These are phyloP conservation scores for Ageneiosus marmoratus DNA, from an alignment of 2,113 vertebrate species.

Conservation along the genomic window DNA sequence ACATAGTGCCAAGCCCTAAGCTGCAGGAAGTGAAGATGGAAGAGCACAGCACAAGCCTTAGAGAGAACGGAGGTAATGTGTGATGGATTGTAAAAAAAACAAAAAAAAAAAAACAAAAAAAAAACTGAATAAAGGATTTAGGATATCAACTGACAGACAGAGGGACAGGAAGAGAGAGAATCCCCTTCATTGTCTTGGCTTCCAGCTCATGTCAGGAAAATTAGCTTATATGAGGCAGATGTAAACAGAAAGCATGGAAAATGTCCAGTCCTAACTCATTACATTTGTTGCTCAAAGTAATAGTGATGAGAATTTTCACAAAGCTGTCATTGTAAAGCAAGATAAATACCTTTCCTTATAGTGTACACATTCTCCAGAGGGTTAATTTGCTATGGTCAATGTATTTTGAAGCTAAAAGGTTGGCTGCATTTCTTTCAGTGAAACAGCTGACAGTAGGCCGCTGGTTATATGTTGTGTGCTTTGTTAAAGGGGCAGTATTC, in stretches of 20 bases:
- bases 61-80: slow-evolving; percentile 6
- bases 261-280: slow-evolving; percentile 21
- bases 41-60: slow-evolving; percentile 31
- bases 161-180: slow-evolving; percentile 45
- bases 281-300: slow-evolving; percentile 37
- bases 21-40: slow-evolving; percentile 43
- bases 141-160: slow-evolving; percentile 28
- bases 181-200: slow-evolving; percentile 41
- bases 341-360: neutral
- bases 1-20: slow-evolving; percentile 35
- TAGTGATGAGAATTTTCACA: slow-evolving; percentile 1
- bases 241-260: slow-evolving; percentile 46
- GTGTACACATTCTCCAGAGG: neutral
- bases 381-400: slow-evolving; percentile 5
- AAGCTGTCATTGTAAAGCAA: slow-evolving; percentile 10
- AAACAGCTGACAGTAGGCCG: neutral
- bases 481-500: slow-evolving; percentile 58
- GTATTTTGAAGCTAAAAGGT: neutral
- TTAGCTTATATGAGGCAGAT: slow-evolving; percentile 40
- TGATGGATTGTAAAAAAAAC: neutral
- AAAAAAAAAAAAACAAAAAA: neutral
- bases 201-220: slow-evolving; percentile 48
- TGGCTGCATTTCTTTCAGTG: neutral
- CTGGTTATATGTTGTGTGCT: slow-evolving; percentile 27
- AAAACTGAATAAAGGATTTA: slow-evolving; percentile 3